Percentiles rank a stretch among this genome's conserved stretches.
These are phyloP conservation scores for Troglohyphantes excavatus DNA, from an alignment of 2,888 invertebrate genomes.

Conservation along the genomic window DNA sequence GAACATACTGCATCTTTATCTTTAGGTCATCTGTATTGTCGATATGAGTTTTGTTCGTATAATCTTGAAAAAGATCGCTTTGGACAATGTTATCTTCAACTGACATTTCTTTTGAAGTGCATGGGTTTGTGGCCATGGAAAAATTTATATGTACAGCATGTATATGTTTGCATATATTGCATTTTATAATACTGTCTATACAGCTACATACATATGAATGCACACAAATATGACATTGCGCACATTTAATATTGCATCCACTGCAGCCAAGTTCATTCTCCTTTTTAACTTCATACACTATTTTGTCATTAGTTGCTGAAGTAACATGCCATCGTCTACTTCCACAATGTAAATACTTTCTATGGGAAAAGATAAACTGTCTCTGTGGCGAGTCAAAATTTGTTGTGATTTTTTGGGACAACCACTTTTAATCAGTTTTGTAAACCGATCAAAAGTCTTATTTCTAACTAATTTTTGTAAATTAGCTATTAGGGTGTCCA, in stretches of 20 bases:
- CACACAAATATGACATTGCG: neutral
- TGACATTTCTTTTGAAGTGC: no score
- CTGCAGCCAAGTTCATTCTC: neutral
- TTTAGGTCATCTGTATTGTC: no score
- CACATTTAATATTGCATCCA: slow-evolving; percentile 4
- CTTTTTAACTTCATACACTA: neutral
- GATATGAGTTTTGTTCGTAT: no score
- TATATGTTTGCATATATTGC: slow-evolving; percentile 41
- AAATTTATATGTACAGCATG: neutral
- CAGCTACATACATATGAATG: slow-evolving; percentile 32
- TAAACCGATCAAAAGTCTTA: slow-evolving; percentile 20
- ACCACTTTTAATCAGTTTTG: neutral
- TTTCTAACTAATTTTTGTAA: slow-evolving; percentile 3
- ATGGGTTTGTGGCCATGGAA: no score
- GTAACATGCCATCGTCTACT: neutral
- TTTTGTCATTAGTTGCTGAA: no score
- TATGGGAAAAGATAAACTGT: neutral
- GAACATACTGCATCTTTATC: no score
- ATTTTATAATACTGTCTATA: slow-evolving; percentile 11
- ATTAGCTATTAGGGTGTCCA: slow-evolving; percentile 5
- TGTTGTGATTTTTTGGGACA: neutral
- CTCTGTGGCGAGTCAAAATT: neutral
- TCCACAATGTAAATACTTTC: neutral
- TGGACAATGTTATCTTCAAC: no score
- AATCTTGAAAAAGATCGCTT: no score